Evolutionary conservation across 1,140 invertebrate species (phyloP).

Genomic region (Spodoptera litura): DNA sequence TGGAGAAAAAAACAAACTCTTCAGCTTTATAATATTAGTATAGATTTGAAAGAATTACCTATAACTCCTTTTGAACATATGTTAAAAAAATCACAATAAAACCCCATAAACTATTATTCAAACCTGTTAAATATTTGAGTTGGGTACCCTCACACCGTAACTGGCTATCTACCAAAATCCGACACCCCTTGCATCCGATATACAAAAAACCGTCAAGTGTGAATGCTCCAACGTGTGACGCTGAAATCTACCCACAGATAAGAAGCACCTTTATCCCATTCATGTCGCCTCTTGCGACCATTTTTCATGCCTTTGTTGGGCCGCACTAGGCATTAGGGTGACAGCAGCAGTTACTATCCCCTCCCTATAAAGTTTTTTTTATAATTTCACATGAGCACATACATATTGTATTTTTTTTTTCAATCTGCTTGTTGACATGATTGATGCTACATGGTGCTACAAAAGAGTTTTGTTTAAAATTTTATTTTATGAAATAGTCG

Average conservation of each 20-base stretch:
- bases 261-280: conserved; percentile 73
- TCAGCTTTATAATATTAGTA: too few species aligned
- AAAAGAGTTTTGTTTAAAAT: conserved; percentile 40
- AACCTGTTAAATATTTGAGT: not conserved
- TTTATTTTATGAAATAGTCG: conserved; percentile 19
- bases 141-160: conserved; percentile 3
- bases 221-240: conserved; percentile 54
- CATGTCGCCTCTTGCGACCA: conserved; percentile 67
- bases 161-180: conserved; percentile 28
- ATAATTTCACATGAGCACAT: conserved; percentile 46
- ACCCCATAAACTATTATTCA: not conserved
- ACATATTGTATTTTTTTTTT: conserved; percentile 20
- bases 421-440: conserved; percentile 20
- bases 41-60: too few species aligned
- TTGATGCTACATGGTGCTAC: conserved; percentile 35
- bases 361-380: conserved; percentile 56
- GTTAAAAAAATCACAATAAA: too few species aligned
- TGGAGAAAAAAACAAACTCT: too few species aligned
- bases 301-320: conserved; percentile 75
- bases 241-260: conserved; percentile 67
- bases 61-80: too few species aligned
- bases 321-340: conserved; percentile 67
- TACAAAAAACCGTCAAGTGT: conserved; percentile 50
- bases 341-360: conserved; percentile 61
- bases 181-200: conserved; percentile 17